Evolutionary conservation across 2,113 vertebrate genomes (phyloP).

Genomic region (Phalacrocorax carbo): DNA sequence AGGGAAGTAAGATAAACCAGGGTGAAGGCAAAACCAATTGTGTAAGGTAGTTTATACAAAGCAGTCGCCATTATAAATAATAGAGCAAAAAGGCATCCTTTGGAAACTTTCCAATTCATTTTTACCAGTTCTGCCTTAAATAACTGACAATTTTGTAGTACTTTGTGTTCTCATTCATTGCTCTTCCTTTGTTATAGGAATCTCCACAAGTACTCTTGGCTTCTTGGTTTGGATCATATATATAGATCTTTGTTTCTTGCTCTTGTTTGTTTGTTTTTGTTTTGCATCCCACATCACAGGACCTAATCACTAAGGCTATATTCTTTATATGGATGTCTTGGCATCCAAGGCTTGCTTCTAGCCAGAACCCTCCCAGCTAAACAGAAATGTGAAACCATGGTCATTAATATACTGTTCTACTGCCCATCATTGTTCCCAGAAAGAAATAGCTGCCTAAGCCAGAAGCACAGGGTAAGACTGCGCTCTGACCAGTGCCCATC

Average conservation of each 20-base stretch:
- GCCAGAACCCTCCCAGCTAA: neutral
- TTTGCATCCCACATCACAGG: neutral
- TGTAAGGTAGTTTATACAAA: slow-evolving; percentile 46
- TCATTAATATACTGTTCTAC: neutral
- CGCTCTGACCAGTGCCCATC: neutral
- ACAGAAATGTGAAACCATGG: neutral
- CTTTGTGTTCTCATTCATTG: slow-evolving; percentile 9
- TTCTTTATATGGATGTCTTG: slow-evolving; percentile 25
- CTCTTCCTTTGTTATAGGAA: slow-evolving; percentile 8
- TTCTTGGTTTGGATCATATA: slow-evolving; percentile 4
- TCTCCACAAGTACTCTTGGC: neutral
- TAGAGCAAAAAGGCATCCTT: slow-evolving; percentile 30
- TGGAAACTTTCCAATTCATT: slow-evolving; percentile 41
- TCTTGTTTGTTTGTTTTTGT: slow-evolving; percentile 28
- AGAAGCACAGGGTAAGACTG: neutral
- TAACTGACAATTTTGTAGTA: slow-evolving; percentile 23
- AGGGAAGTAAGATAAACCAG: slow-evolving; percentile 22
- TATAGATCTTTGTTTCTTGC: neutral
- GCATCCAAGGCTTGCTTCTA: slow-evolving; percentile 1
- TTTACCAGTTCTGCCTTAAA: slow-evolving; percentile 48
- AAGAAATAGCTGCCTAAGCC: neutral
- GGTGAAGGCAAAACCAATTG: slow-evolving; percentile 28
- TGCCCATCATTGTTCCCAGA: neutral
- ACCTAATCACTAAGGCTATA: neutral
- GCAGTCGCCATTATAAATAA: slow-evolving; percentile 48